phyloP scores from a whole-genome alignment of 2,113 vertebrate genomes.

The Nesoenas mayeri region DNA sequence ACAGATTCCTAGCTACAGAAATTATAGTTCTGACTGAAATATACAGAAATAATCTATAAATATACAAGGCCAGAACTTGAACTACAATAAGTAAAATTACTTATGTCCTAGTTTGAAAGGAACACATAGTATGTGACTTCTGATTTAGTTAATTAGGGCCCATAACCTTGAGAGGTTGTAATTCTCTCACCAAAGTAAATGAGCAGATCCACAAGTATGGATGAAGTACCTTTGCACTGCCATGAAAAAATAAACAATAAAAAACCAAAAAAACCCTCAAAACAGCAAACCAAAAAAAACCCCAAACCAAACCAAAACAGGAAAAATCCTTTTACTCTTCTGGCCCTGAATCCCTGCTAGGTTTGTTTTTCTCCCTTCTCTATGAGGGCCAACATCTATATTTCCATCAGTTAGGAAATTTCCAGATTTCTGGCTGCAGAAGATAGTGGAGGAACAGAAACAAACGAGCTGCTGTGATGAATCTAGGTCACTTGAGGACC shows the following conservation, averaged over 20 bases:
- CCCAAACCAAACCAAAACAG: too few relatives aligned
- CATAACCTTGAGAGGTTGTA: not conserved
- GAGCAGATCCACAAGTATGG: not conserved
- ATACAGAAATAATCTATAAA: not conserved
- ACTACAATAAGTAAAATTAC: not conserved
- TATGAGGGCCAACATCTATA: not conserved
- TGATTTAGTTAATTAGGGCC: not conserved
- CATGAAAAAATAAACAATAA: not conserved
- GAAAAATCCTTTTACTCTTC: accelerated
- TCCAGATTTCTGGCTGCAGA: not conserved
- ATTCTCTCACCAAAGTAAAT: not conserved
- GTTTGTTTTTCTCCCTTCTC: not conserved
- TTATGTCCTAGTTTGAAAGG: not conserved
- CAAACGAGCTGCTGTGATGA: not conserved
- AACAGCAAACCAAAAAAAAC: too few relatives aligned
- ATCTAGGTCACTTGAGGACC: not conserved
- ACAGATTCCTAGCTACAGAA: not conserved
- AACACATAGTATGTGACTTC: not conserved
- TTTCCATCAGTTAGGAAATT: not conserved
- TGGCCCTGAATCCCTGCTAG: not conserved
- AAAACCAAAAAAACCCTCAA: not conserved
- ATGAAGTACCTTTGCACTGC: not conserved
- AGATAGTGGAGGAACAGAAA: not conserved
- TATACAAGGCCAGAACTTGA: not conserved
- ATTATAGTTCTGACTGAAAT: not conserved